Evolutionary conservation across 2,113 vertebrate genomes (phyloP).

Genomic region (Nannobrachium achirus): DNA sequence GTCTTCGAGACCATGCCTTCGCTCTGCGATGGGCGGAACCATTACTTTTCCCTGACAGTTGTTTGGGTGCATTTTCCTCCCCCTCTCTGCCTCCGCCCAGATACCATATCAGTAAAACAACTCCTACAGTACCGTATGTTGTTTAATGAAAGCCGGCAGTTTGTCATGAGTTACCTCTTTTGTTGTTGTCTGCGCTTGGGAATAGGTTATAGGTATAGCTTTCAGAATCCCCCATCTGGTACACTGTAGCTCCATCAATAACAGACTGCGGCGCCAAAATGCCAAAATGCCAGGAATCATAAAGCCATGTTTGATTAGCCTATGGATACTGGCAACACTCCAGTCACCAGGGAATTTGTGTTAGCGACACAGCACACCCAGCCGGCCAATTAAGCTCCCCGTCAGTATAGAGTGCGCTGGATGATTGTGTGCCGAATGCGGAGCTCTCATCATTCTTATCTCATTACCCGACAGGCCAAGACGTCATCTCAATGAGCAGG

Average conservation of each 20-base stretch:
- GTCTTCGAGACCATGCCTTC: slow-evolving; percentile 14
- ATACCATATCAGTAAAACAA: slow-evolving; percentile 49
- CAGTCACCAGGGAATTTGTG: slow-evolving; percentile 37
- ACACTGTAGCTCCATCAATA: slow-evolving; percentile 48
- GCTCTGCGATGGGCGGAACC: slow-evolving; percentile 26
- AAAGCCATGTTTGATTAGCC: slow-evolving; percentile 38
- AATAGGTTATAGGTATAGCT: slow-evolving; percentile 31
- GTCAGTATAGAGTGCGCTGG: slow-evolving; percentile 28
- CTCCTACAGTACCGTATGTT: slow-evolving; percentile 31
- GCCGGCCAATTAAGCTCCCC: slow-evolving; percentile 50
- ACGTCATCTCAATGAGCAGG: slow-evolving; percentile 17
- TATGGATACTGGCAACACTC: slow-evolving; percentile 37
- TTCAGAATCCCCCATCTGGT: slow-evolving; percentile 36
- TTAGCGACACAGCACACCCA: slow-evolving; percentile 23
- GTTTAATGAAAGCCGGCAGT: slow-evolving; percentile 47
- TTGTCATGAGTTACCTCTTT: slow-evolving; percentile 25
- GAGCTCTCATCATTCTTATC: slow-evolving; percentile 29
- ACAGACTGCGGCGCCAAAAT: slow-evolving; percentile 27
- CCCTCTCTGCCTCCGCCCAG: slow-evolving; percentile 18
- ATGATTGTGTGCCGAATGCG: slow-evolving; percentile 19
- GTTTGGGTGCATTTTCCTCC: slow-evolving; percentile 40
- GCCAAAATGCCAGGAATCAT: slow-evolving; percentile 10
- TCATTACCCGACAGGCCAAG: slow-evolving; percentile 42
- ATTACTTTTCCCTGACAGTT: slow-evolving; percentile 53
- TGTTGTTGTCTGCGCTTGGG: slow-evolving; percentile 36